A percentile compares a stretch with the other conserved stretches of the same genome.
Evolutionary conservation across 2,797 vertebrate genomes (phyloP).

Genomic region (Muscicapa striata): DNA sequence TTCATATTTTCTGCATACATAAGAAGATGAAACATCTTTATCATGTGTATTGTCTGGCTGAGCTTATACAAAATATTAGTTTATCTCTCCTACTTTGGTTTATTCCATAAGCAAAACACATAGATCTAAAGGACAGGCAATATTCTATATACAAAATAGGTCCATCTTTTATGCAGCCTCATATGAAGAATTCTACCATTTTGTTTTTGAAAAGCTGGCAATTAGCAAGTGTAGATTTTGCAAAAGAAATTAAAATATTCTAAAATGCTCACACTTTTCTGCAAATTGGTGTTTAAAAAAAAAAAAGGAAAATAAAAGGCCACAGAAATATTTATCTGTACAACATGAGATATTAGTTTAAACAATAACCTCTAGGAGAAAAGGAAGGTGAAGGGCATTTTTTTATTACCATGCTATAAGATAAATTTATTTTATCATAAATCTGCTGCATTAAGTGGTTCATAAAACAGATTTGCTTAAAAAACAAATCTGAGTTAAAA

Average conservation of each 20-base stretch:
- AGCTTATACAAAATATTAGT: conserved; percentile 99
- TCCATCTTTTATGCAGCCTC: conserved; percentile 91
- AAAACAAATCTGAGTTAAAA: conserved; percentile 14
- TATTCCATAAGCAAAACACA: conserved; percentile 96
- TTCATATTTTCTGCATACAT: conserved; percentile 99
- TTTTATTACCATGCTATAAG: background rate
- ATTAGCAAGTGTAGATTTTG: conserved; percentile 24
- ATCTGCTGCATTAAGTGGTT: background rate
- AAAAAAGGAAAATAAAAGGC: background rate
- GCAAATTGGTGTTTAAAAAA: background rate
- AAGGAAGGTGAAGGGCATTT: background rate
- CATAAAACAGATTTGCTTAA: conserved; percentile 49
- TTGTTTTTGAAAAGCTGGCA: conserved; percentile 47
- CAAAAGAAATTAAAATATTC: background rate
- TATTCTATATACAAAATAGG: conserved; percentile 93
- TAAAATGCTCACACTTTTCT: background rate
- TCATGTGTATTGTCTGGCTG: conserved; percentile 99
- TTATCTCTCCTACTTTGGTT: conserved; percentile 95
- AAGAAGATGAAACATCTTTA: conserved; percentile 99
- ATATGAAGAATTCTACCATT: conserved; percentile 82
- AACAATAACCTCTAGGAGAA: background rate
- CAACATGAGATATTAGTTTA: background rate
- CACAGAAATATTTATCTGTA: background rate
- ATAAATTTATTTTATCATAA: conserved; percentile 5
- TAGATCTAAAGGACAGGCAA: conserved; percentile 94